Conservation (phyloP, 2,888 invertebrate genomes). For the Volucella bombylans region DNA sequence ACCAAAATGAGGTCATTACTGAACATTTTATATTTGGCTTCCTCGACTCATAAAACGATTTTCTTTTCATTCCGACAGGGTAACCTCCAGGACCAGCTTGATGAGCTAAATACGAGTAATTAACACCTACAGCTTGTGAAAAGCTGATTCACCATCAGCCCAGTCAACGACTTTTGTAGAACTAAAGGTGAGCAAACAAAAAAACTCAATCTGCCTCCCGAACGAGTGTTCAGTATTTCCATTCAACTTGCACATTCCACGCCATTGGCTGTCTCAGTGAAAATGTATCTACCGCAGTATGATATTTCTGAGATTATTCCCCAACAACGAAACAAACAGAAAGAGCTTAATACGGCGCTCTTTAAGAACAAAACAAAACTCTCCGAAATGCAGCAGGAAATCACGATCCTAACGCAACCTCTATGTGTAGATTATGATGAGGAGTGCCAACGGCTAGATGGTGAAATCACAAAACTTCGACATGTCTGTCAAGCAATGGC, state of each 20-base stretch:
- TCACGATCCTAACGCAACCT: constrained; percentile 33
- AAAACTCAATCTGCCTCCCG: constrained; percentile 47
- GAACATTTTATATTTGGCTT: background rate
- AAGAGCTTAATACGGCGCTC: constrained; percentile 41
- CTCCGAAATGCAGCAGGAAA: constrained; percentile 28
- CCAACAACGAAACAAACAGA: constrained; percentile 45
- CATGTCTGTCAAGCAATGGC: constrained; percentile 50
- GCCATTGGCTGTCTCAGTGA: constrained; percentile 36
- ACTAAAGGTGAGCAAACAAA: background rate
- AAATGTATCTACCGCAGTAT: constrained; percentile 59
- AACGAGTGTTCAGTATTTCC: constrained; percentile 60
- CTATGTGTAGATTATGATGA: constrained; percentile 46
- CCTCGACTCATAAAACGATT: background rate
- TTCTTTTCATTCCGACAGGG: constrained; percentile 14
- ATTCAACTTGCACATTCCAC: constrained; percentile 63
- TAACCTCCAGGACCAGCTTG: background rate
- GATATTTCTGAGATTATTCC: constrained; percentile 59
- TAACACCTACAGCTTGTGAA: constrained; percentile 11
- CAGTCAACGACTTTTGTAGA: constrained; percentile 4
- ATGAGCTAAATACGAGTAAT: constrained; percentile 1
- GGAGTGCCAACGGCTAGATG: constrained; percentile 52
- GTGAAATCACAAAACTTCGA: constrained; percentile 52
- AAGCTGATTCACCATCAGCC: constrained; percentile 30
- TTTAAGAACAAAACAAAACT: constrained; percentile 51
- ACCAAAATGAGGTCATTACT: constrained; percentile 24